A percentile compares a stretch with the other conserved stretches of the same genome.
phyloP scores from a whole-genome alignment of 2,888 invertebrate species.

The Phorcus lineatus region DNA sequence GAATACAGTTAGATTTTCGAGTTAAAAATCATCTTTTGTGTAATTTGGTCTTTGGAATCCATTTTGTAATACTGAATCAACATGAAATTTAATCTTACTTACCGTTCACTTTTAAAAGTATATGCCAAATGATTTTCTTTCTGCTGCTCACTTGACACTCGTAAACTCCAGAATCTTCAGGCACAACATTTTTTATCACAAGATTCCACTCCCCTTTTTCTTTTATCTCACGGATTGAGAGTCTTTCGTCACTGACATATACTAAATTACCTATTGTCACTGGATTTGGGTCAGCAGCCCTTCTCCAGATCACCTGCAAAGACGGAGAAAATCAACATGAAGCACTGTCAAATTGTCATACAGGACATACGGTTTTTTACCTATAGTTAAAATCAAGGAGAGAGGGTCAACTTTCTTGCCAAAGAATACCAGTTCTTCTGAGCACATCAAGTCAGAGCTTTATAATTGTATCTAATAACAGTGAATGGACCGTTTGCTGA shows the following conservation, averaged over 20 bases:
- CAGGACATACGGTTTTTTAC: too few species aligned
- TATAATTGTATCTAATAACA: too few species aligned
- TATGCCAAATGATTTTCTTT: slow-evolving; percentile 48
- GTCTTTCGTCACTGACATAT: slow-evolving; percentile 58
- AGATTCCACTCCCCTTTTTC: slow-evolving; percentile 62
- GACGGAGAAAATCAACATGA: too few species aligned
- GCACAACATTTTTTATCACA: slow-evolving; percentile 56
- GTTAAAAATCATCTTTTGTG: too few species aligned
- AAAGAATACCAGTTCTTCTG: too few species aligned
- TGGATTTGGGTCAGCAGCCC: slow-evolving; percentile 62
- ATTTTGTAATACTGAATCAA: background rate
- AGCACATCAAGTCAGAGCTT: too few species aligned
- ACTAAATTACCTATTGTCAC: slow-evolving; percentile 60
- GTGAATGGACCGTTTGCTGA: too few species aligned
- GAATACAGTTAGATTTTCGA: too few species aligned
- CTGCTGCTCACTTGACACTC: slow-evolving; percentile 66
- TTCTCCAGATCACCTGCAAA: slow-evolving; percentile 65
- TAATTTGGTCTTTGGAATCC: background rate
- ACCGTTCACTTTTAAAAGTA: slow-evolving; percentile 54
- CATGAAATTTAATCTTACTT: slow-evolving; percentile 24
- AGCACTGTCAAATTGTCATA: too few species aligned
- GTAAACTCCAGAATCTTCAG: slow-evolving; percentile 61
- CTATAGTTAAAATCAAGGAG: too few species aligned
- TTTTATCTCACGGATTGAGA: slow-evolving; percentile 48
- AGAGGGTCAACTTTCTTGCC: too few species aligned